These are phyloP conservation scores for Drosophila baimaii DNA, from an alignment of 1,140 invertebrate genomes.

Conservation along the genomic window DNA sequence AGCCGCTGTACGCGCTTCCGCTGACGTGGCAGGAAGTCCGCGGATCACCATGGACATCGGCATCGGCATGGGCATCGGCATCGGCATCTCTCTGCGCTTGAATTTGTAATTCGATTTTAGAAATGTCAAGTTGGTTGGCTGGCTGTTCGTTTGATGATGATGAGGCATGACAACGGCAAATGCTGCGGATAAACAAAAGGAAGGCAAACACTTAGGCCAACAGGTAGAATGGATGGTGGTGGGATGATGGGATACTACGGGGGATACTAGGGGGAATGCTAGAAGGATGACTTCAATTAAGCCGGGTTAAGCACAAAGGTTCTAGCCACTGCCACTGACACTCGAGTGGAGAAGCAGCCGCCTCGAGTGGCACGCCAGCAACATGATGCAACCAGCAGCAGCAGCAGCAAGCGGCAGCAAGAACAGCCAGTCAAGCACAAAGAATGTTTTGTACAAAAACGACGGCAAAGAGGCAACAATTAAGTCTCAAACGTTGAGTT, in stretches of 20 bases:
- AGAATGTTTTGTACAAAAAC: constrained; percentile 67
- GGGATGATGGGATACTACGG: neutral
- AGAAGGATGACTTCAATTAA: constrained; percentile 53
- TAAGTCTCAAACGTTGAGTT: constrained; percentile 81
- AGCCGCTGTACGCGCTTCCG: constrained; percentile 61
- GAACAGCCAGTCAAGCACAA: constrained; percentile 65
- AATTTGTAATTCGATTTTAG: constrained; percentile 84
- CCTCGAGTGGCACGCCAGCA: constrained; percentile 54
- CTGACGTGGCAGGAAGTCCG: constrained; percentile 62
- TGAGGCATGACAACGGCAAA: constrained; percentile 63
- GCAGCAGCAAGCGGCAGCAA: constrained; percentile 29
- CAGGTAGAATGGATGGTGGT: constrained; percentile 10
- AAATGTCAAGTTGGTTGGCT: constrained; percentile 82
- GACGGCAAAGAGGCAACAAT: constrained; percentile 78
- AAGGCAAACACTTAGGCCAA: constrained; percentile 17
- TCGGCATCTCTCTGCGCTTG: constrained; percentile 69
- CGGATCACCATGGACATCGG: constrained; percentile 35
- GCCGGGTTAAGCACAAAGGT: constrained; percentile 31
- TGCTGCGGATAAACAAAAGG: constrained; percentile 47
- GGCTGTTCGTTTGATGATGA: constrained; percentile 67
- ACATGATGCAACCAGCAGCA: constrained; percentile 64
- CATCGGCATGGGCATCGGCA: too few relatives aligned
- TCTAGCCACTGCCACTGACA: constrained; percentile 22
- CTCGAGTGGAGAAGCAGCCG: constrained; percentile 22
- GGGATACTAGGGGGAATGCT: too few relatives aligned